Evolutionary conservation across 2,113 vertebrate species (phyloP), one percentile per base, ranked within the genome.

Genomic region (Myanophis thanlyinensis): DNA sequence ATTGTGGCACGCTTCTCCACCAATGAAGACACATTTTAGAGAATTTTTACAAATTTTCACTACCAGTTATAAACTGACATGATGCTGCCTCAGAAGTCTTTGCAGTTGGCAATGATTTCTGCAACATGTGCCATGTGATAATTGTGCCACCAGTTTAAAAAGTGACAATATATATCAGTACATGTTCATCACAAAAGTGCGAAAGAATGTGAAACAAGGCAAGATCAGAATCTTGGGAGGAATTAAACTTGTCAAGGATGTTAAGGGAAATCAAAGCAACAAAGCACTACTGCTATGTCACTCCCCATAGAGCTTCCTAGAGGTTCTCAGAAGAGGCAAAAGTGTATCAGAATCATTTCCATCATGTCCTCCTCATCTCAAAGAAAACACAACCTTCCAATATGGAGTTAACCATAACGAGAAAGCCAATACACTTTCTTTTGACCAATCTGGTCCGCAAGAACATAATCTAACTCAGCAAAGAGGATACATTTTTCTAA

Each of bases 401-500:
- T 2, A 22, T 80, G 67, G 35, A 40, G 40, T 80, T 40, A 18
- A 35, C 35, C 67, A 80, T 8, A 12, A 73, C 35, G n/a, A 2
- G n/a, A 51, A 52, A 88, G 22, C 8, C 9, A 44, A 1, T 27
- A 40, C 35, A 53, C 11, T 52, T 15, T 88, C 52, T 44, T 35
- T 88, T 20, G 35, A 44, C 47, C n/a, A 47, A 15, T 15, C 11
- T 89, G 51, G 12, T 89, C 18, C 10, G 1, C 47, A 89, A 85
- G 89, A 52, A 92, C 30, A 85, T 48, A 80, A 48, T 1, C 44
- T n/a, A 35, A 2, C 48, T 89, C 30, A 54, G 35, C 35, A 87
- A 51, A 51, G 87, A 89, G 87, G 48, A 85, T 89, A n/a, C 59
- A 51, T 89, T 92, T 92, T 92, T 85, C 92, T 92, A 92, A 92